phyloP scores from a whole-genome alignment of 2,113 vertebrate genomes.

The Origma solitaria region DNA sequence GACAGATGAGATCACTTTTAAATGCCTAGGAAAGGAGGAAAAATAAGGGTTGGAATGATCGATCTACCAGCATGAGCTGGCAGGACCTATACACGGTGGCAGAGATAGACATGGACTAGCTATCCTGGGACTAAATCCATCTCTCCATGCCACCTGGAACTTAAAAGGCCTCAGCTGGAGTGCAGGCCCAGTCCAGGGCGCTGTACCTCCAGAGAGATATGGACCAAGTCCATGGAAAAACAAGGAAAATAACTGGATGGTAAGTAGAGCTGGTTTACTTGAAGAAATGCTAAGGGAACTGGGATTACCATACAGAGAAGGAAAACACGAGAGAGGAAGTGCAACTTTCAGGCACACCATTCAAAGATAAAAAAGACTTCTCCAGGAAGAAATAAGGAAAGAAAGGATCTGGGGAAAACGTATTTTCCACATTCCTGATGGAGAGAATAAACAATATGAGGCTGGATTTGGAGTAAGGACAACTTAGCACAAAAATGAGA shows the following conservation, averaged over 20 bases:
- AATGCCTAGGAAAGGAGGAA: not conserved
- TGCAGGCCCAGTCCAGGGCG: not conserved
- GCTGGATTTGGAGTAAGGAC: not conserved
- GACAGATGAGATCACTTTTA: not conserved
- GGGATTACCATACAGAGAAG: not conserved
- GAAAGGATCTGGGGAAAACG: not conserved
- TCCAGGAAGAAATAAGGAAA: not conserved
- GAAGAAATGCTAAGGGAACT: not conserved
- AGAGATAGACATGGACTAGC: not conserved
- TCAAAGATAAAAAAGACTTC: not conserved
- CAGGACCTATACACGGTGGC: not conserved
- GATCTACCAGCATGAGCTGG: not conserved
- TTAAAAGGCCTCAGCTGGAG: not conserved
- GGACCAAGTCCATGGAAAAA: not conserved
- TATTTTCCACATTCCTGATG: not conserved
- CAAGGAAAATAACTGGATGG: not conserved
- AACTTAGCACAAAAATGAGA: not conserved
- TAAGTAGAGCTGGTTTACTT: not conserved
- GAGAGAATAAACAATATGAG: not conserved
- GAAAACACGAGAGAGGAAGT: accelerated
- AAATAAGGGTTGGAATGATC: not conserved
- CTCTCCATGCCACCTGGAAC: not conserved
- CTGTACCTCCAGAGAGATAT: not conserved
- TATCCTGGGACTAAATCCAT: not conserved
- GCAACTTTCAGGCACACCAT: not conserved